Percentiles rank a stretch among this genome's conserved stretches.
phyloP scores from a whole-genome alignment of 2,888 invertebrate species.

The Orthonevra nobilis region DNA sequence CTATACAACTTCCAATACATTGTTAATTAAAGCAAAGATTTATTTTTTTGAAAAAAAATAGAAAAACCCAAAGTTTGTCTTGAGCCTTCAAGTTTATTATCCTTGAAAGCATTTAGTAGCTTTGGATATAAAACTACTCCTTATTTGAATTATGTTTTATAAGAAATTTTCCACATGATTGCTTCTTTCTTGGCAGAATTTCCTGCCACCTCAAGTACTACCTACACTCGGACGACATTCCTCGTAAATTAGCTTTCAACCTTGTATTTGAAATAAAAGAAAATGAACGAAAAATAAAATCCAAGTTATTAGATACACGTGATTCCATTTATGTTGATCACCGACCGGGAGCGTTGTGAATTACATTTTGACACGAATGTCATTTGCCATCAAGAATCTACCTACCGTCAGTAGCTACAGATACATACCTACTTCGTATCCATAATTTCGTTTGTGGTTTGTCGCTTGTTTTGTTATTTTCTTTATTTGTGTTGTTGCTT shows the following conservation, averaged over 20 bases:
- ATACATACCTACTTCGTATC: not conserved
- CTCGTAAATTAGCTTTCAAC: conserved; percentile 9
- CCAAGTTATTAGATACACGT: conserved; percentile 52
- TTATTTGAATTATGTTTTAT: too few relatives aligned
- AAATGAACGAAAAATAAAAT: not conserved
- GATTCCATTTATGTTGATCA: conserved; percentile 40
- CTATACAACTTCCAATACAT: too few relatives aligned
- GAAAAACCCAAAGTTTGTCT: too few relatives aligned
- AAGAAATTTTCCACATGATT: too few relatives aligned
- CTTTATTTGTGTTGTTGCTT: conserved; percentile 15
- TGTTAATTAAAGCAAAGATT: too few relatives aligned
- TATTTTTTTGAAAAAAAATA: too few relatives aligned
- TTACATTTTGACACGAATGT: conserved; percentile 51
- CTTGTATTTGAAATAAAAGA: not conserved
- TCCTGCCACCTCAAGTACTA: too few relatives aligned
- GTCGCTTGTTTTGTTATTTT: not conserved
- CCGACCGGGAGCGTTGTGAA: conserved; percentile 31
- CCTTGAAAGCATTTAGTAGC: too few relatives aligned
- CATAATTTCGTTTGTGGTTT: not conserved
- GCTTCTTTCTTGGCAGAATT: too few relatives aligned
- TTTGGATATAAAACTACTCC: too few relatives aligned
- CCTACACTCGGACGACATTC: too few relatives aligned
- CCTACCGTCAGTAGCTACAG: not conserved
- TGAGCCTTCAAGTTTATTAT: too few relatives aligned
- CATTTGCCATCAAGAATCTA: conserved; percentile 21